Base-by-base conservation (phyloP, 2,113 vertebrate genomes). In the Nycticorax nycticorax region DNA sequence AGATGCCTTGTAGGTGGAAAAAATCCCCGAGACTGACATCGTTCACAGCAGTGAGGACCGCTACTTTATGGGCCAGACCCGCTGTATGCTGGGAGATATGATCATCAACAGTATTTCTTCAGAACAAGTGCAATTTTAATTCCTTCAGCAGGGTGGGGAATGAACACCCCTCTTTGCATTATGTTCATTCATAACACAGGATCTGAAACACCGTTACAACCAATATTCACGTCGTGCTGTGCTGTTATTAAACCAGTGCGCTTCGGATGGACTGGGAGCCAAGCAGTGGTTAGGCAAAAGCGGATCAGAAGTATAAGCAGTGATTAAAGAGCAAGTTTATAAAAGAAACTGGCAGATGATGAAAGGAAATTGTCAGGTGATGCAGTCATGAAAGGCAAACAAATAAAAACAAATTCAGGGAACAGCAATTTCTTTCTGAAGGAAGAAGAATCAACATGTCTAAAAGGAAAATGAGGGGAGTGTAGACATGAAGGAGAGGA, bases 401-500 rank as follows among this genome's bases (percentile, higher is more conserved):
- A 95, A 96, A 92, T 68, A 88, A 91, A 95, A 94, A 92, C 78
- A 89, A 95, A 82, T 52, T 67, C 77, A 91, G 37, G 53, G 77
- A 87, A 59, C 9, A 77, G 39, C 2, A 53, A 75, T 93, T 94
- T 91, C 56, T 56, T 84, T 92, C 73, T 89, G 62, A 93, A 95
- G n/a, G 64, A 37, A 76, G 66, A 89, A 92, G 86, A 89, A 89
- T 91, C 43, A 88, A 76, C 53, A n/a, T 4, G 41, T 69, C 53
- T 59, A 26, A 85, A 78, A 95, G 41, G 33, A 88, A 85, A 92
- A 56, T 41, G 64, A 81, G 39, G 39, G 45, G 35, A 85, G 14
- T 1, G 14, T 35, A 37, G 56, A 78, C 48, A 69, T 1, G 4
- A 76, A 83, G 50, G 33, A 55, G 20, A 63, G 24, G 35, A 63